These are phyloP conservation scores for Campaea margaritaria DNA, from an alignment of 2,888 invertebrate genomes.

Conservation along the genomic window DNA sequence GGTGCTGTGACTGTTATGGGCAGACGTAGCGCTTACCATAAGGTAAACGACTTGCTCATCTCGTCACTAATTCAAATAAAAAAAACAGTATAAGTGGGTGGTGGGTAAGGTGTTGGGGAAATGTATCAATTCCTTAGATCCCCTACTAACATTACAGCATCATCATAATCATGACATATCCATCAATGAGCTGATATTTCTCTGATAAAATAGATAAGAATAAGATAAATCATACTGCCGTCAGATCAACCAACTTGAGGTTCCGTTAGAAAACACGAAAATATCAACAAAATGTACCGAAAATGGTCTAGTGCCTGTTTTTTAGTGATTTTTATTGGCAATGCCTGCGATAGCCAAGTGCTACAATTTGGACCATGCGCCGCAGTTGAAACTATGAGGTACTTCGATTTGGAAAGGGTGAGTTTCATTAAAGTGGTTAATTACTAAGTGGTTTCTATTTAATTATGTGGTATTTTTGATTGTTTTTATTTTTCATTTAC, in stretches of 20 bases:
- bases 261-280: slow-evolving; percentile 12
- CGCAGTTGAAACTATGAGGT: slow-evolving; percentile 64
- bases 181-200: slow-evolving; percentile 15
- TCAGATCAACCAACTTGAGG: slow-evolving; percentile 8
- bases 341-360: slow-evolving; percentile 57
- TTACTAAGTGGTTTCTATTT: too few relatives aligned
- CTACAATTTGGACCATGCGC: slow-evolving; percentile 69
- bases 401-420: slow-evolving; percentile 73
- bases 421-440: too few relatives aligned
- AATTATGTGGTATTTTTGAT: too few relatives aligned
- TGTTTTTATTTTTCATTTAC: too few relatives aligned
- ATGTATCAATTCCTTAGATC: too few relatives aligned
- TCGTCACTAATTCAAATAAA: too few relatives aligned
- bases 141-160: slow-evolving; percentile 1
- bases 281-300: slow-evolving; percentile 45
- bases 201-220: slow-evolving; percentile 15
- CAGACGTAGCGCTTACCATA: too few relatives aligned
- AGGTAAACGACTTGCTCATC: too few relatives aligned
- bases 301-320: slow-evolving; percentile 40
- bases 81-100: too few relatives aligned
- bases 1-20: too few relatives aligned
- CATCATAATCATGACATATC: slow-evolving; percentile 4
- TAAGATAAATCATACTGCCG: slow-evolving; percentile 28
- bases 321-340: slow-evolving; percentile 38
- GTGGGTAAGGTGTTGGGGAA: too few relatives aligned